Base-by-base conservation (phyloP, 2,888 invertebrate species). In the Agonopterix subpropinquella region DNA sequence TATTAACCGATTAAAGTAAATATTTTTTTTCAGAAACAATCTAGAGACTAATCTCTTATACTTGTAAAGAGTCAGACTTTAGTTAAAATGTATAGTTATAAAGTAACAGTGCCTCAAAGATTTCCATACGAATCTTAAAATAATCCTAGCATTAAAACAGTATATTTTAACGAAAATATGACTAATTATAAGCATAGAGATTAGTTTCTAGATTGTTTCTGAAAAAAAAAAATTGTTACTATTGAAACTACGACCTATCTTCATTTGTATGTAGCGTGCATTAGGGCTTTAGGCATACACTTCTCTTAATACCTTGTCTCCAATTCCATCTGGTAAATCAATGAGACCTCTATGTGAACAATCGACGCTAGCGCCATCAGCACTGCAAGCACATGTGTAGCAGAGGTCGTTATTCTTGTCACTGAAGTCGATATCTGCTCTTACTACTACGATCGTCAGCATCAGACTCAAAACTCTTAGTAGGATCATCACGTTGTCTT, bases 301-400 rank as follows among this genome's bases (percentile, higher is more conserved):
- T 11, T 10, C 47, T 54, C 8, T 45, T 56, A 44, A 54, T 61
- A 89, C 90, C 77, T 83, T 76, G 47, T 61, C 59, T 56, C 67
- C 67, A 46, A 81, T 62, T 37, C 80, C 83, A 56, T 77, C 70
- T 11, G 90, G 90, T 50, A 89, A 49, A 43, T 77, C 71, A 18
- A 70, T 78, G n/a, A 90, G 76, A 5, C 83, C 85, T 66, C 82
- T 73, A 2, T 73, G 65, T 2, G 88, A 86, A 53, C 89, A 89
- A 56, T 89, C 88, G 1, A 83, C 67, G 41, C 36, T 70, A 0
- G 73, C 70, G 50, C 61, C 70, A 45, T 82, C 80, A 1, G 64
- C 53, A 52, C 66, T 83, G 56, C 85, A 87, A 5, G 66, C 58
- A 53, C 89, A 87, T 7, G 74, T 50, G 49, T 65, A 77, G 54